Evolutionary conservation across 1,140 invertebrate species (phyloP), one percentile per base, ranked within the genome.

Genomic region (Solenopsis fugax): DNA sequence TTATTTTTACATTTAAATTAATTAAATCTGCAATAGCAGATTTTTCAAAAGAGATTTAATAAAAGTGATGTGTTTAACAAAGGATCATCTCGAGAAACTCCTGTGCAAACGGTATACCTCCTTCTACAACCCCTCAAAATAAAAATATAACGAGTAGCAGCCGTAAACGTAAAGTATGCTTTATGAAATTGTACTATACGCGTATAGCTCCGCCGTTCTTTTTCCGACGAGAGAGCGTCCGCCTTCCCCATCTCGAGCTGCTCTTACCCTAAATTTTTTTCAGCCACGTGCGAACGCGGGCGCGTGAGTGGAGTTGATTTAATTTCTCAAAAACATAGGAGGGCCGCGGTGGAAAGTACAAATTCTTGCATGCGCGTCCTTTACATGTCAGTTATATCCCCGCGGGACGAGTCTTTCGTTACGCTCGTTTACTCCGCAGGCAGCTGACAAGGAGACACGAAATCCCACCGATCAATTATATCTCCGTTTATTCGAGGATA

Each of bases 361-460:
- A 75, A 75, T 24, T 60, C 80, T 84, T 84, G 80, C 80, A 84
- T 45, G 41, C 69, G 29, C 69, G 54, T 84, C 69, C 18, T 84
- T 84, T 84, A 84, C 41, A 75, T 13, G 71, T 75, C 69, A 60
- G 45, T 34, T 84, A 34, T 41, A 41, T 45, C 64, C 56, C 52
- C 41, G 37, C 12, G 67, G 37, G 54, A 34, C 7, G 41, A 21
- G 29, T 24, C 80, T 29, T 58, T 48, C 29, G 69, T 60, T 41
- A 67, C 48, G 10, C 29, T 58, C 24, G 24, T 41, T 52, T 45
- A 21, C 24, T 56, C 7, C 24, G 12, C 48, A 12, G 7, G n/a
- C 65, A 56, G 13, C 80, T 84, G 54, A 73, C 80, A 45, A 24
- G 67, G 52, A 82, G 41, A 82, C 65, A 58, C 67, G 54, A 60